Conservation (phyloP, 2,113 vertebrate genomes). For the Genyomyrus donnyi region DNA sequence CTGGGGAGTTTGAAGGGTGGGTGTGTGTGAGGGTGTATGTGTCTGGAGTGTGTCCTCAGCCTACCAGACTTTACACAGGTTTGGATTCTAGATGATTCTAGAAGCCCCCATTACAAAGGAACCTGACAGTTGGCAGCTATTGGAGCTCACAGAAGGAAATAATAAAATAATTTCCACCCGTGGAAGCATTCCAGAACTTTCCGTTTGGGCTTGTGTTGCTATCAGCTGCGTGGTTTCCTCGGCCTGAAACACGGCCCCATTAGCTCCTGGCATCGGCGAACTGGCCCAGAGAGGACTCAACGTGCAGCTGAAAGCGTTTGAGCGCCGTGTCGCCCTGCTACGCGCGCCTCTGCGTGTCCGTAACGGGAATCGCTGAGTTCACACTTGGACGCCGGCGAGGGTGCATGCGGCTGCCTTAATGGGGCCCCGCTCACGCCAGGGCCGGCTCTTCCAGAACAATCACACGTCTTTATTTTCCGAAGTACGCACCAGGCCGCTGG, state of each 20-base stretch:
- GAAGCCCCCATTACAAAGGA: background rate
- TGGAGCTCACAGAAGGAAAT: background rate
- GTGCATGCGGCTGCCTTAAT: background rate
- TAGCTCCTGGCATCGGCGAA: background rate
- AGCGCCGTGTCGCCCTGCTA: background rate
- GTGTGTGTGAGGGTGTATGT: slow-evolving; percentile 4
- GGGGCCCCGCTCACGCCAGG: background rate
- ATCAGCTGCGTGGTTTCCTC: background rate
- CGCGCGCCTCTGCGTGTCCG: background rate
- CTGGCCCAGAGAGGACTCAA: background rate
- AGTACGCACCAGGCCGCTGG: background rate
- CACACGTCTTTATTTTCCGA: background rate
- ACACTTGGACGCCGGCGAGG: background rate
- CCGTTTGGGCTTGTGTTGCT: background rate
- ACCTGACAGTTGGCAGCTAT: background rate
- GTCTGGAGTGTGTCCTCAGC: slow-evolving; percentile 2
- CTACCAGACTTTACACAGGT: background rate
- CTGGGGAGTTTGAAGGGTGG: background rate
- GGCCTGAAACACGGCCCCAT: background rate
- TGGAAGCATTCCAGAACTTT: background rate
- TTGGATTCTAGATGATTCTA: background rate
- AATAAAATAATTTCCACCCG: background rate
- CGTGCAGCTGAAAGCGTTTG: background rate
- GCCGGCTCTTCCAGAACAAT: background rate
- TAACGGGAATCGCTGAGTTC: slow-evolving; percentile 2